Conservation (phyloP, 1,140 invertebrate genomes). For the Ridgeia piscesae region DNA sequence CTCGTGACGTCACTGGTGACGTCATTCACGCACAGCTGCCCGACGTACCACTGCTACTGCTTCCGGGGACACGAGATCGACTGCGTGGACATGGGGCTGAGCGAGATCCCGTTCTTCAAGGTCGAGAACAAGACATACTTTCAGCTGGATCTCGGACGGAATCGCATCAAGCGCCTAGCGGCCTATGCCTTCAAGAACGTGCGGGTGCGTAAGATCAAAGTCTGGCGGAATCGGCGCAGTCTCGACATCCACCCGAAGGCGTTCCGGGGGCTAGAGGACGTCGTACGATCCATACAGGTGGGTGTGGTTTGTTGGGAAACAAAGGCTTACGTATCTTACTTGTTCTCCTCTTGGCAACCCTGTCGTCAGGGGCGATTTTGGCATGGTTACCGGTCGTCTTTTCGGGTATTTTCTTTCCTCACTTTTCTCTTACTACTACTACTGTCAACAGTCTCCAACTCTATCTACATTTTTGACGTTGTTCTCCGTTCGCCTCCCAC, state of each 20-base stretch:
- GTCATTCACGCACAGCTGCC: slow-evolving; percentile 17
- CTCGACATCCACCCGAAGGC: slow-evolving; percentile 19
- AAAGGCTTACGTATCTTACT: not conserved
- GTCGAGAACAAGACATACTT: slow-evolving; percentile 19
- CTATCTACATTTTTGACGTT: too few relatives aligned
- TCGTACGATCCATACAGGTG: not conserved
- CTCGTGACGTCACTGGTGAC: slow-evolving; percentile 12
- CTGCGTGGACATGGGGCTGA: slow-evolving; percentile 25
- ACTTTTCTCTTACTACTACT: too few relatives aligned
- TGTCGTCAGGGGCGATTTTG: too few relatives aligned
- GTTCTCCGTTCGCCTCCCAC: too few relatives aligned
- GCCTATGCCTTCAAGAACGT: slow-evolving; percentile 21
- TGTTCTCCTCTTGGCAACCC: too few relatives aligned
- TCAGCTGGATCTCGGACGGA: slow-evolving; percentile 23
- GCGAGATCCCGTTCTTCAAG: slow-evolving; percentile 19
- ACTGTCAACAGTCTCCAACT: too few relatives aligned
- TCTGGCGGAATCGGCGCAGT: slow-evolving; percentile 24
- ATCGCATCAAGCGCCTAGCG: slow-evolving; percentile 13
- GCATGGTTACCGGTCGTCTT: too few relatives aligned
- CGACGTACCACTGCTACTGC: slow-evolving; percentile 24
- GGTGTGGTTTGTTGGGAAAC: not conserved
- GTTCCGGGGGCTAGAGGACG: slow-evolving; percentile 22
- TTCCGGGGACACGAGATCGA: slow-evolving; percentile 23
- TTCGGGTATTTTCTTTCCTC: too few relatives aligned
- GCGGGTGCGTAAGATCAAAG: slow-evolving; percentile 15